These are phyloP conservation scores for cattle (Bos taurus) DNA, from an alignment of 2,113 vertebrate species.

Conservation along the genomic window DNA sequence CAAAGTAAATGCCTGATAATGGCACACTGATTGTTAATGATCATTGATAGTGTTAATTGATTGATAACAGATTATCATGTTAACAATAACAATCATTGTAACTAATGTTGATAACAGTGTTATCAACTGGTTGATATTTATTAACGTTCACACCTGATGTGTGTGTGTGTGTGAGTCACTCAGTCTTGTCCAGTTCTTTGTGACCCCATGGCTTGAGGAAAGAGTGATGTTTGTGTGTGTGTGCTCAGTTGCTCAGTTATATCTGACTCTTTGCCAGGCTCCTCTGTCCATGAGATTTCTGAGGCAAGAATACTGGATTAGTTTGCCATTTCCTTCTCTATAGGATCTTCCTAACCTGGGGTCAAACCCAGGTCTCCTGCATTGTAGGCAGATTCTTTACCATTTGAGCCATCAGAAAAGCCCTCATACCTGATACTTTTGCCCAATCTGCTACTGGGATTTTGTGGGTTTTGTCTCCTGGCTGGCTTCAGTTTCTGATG, in stretches of 20 bases:
- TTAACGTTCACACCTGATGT: neutral
- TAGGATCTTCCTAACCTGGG: neutral
- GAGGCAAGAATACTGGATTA: neutral
- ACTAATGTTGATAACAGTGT: neutral
- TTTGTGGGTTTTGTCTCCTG: neutral
- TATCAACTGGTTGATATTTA: neutral
- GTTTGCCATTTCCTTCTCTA: neutral
- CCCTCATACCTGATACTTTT: neutral
- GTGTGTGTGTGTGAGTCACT: neutral
- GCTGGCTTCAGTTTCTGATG: neutral
- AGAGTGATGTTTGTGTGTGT: neutral
- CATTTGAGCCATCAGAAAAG: neutral
- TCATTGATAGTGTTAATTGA: neutral
- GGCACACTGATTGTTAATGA: neutral
- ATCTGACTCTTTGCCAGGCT: neutral
- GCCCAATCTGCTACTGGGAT: neutral
- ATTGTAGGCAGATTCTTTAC: neutral
- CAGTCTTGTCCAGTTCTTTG: neutral
- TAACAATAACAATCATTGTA: neutral
- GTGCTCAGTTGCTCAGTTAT: neutral
- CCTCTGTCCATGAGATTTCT: neutral
- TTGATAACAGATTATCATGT: neutral
- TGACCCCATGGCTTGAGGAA: no score
- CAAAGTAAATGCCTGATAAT: neutral
- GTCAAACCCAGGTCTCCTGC: neutral